Percentiles rank a stretch among this genome's conserved stretches.
phyloP scores from a whole-genome alignment of 2,888 invertebrate species.

The Cremastobaeus sp. region DNA sequence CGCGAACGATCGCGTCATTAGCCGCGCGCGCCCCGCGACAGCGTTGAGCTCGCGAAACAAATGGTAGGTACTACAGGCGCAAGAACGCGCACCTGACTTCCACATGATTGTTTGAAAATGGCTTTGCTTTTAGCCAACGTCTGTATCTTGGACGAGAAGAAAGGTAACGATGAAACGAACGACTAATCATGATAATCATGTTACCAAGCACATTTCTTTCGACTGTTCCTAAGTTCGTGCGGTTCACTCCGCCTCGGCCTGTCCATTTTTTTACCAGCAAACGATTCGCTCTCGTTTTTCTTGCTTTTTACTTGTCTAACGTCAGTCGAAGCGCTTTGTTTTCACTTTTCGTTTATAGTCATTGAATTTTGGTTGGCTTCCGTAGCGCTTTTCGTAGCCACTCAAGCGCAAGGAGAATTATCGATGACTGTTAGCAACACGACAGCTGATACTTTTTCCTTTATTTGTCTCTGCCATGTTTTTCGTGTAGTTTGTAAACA shows the following conservation, averaged over 20 bases:
- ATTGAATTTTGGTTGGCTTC: conserved; percentile 64
- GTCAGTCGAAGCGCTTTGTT: conserved; percentile 30
- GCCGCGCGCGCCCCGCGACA: conserved; percentile 34
- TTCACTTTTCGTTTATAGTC: conserved; percentile 23
- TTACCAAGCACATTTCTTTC: conserved; percentile 57
- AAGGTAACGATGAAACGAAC: conserved; percentile 72
- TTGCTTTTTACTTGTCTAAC: background rate
- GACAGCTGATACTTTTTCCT: no score
- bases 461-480: no score
- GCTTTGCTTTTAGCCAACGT: conserved; percentile 77
- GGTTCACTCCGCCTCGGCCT: conserved; percentile 41
- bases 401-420: conserved; percentile 59
- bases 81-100: conserved; percentile 59
- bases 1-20: conserved; percentile 51
- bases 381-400: conserved; percentile 71
- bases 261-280: conserved; percentile 24
- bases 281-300: conserved; percentile 1
- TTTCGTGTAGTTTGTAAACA: no score
- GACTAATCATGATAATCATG: conserved; percentile 59
- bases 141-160: conserved; percentile 76
- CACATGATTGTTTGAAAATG: conserved; percentile 74
- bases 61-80: conserved; percentile 60
- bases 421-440: no score
- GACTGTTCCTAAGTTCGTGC: conserved; percentile 38
- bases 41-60: conserved; percentile 45